Evolutionary conservation across 2,797 vertebrate genomes (phyloP).

Genomic region (Falco columbarius): DNA sequence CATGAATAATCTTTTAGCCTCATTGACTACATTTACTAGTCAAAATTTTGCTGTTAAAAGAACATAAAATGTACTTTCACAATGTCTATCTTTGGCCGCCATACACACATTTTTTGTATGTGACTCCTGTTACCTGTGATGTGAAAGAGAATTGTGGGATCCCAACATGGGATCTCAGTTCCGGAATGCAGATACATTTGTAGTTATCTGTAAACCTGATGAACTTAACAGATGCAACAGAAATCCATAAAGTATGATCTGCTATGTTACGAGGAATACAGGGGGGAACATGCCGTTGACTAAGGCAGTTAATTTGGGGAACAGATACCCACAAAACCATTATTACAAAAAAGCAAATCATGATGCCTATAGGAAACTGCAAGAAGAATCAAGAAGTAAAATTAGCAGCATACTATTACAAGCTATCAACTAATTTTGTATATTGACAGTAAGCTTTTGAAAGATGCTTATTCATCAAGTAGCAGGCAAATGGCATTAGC

Average conservation of each 20-base stretch:
- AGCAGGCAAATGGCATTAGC: not conserved
- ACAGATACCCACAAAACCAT: not conserved
- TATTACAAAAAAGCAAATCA: not conserved
- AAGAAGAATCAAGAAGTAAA: not conserved
- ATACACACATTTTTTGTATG: not conserved
- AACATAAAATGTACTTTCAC: not conserved
- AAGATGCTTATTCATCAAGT: not conserved
- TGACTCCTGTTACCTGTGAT: not conserved
- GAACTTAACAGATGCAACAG: not conserved
- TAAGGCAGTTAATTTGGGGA: not conserved
- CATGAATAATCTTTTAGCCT: not conserved
- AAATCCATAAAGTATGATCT: not conserved
- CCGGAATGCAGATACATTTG: not conserved
- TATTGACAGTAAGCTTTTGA: not conserved
- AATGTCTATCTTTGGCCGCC: not conserved
- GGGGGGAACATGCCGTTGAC: not conserved
- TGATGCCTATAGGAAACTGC: not conserved
- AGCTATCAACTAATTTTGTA: not conserved
- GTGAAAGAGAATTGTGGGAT: not conserved
- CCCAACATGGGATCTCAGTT: not conserved
- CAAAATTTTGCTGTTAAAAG: not conserved
- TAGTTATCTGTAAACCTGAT: not conserved
- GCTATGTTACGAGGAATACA: rapidly evolving
- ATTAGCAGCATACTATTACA: not conserved
- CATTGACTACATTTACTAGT: not conserved